Conservation (phyloP, 2,888 invertebrate species). For the Cistogaster globosa region DNA sequence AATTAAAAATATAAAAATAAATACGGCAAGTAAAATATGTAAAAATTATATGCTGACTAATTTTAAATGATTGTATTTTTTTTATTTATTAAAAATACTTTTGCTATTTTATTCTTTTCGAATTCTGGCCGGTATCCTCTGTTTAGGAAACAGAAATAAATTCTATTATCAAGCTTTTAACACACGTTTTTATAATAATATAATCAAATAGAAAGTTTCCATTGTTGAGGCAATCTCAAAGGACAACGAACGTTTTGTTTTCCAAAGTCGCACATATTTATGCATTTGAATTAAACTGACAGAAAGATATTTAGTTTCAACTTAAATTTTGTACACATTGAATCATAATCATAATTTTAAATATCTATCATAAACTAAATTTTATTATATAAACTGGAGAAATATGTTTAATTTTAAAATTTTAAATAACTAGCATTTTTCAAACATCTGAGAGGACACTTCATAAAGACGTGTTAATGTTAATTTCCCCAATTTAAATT, state of each 20-base stretch:
- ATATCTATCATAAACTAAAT: too few species aligned
- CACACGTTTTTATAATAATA: constrained; percentile 45
- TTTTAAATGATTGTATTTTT: too few species aligned
- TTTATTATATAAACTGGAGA: too few species aligned
- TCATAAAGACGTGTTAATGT: constrained; percentile 20
- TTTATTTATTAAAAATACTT: too few species aligned
- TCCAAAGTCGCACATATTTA: not conserved
- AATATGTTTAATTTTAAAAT: too few species aligned
- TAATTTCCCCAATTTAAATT: constrained; percentile 10
- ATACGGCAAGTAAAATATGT: too few species aligned
- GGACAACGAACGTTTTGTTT: not conserved
- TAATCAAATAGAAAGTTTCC: constrained; percentile 19
- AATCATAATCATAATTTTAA: too few species aligned
- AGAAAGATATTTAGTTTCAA: not conserved
- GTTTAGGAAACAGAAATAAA: constrained; percentile 10
- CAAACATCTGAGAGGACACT: too few species aligned
- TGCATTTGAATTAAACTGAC: too few species aligned
- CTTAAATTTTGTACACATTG: not conserved
- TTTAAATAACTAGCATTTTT: too few species aligned
- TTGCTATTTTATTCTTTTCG: constrained; percentile 2
- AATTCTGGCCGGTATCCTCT: not conserved
- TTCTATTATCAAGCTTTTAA: constrained; percentile 65
- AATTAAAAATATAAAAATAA: too few species aligned
- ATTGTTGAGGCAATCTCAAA: constrained; percentile 37
- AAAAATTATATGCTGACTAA: too few species aligned